A percentile compares a stretch with the other conserved stretches of the same genome.
These are phyloP conservation scores for Hermodice carunculata DNA, from an alignment of 2,888 invertebrate species.

Conservation along the genomic window DNA sequence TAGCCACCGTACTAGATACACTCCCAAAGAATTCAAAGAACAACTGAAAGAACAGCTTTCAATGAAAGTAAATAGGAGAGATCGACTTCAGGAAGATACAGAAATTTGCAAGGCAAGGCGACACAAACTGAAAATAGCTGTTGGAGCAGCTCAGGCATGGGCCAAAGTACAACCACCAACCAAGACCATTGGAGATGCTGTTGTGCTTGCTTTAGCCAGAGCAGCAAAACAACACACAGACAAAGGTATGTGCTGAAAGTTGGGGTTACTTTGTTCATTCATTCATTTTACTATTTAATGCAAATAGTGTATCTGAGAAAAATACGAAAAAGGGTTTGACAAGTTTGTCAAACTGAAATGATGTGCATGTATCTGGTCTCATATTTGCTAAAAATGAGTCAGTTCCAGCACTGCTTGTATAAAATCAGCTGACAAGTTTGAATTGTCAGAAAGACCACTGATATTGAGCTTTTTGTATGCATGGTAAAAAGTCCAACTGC, in stretches of 20 bases:
- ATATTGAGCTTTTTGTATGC: no score
- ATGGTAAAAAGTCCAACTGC: no score
- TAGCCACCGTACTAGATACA: slow-evolving; percentile 59
- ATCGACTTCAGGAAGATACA: slow-evolving; percentile 54
- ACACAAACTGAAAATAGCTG: slow-evolving; percentile 59
- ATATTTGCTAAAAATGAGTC: no score
- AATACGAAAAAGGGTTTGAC: no score
- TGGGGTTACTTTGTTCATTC: no score
- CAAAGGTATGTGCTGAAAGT: slow-evolving; percentile 16
- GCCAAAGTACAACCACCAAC: slow-evolving; percentile 64
- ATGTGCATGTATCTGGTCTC: no score
- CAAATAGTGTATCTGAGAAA: no score
- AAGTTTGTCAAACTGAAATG: no score
- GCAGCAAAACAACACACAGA: slow-evolving; percentile 12
- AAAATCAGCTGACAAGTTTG: no score
- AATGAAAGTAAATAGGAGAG: slow-evolving; percentile 9
- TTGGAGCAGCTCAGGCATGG: slow-evolving; percentile 65
- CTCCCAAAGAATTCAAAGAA: slow-evolving; percentile 32
- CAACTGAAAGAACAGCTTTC: slow-evolving; percentile 24
- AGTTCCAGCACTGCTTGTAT: no score
- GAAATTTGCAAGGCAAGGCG: slow-evolving; percentile 57
- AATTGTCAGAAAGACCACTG: no score
- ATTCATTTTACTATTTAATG: no score
- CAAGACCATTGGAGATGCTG: slow-evolving; percentile 67
- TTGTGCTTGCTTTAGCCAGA: slow-evolving; percentile 50